These are phyloP conservation scores for Ips typographus DNA, from an alignment of 1,140 invertebrate species.

Conservation along the genomic window DNA sequence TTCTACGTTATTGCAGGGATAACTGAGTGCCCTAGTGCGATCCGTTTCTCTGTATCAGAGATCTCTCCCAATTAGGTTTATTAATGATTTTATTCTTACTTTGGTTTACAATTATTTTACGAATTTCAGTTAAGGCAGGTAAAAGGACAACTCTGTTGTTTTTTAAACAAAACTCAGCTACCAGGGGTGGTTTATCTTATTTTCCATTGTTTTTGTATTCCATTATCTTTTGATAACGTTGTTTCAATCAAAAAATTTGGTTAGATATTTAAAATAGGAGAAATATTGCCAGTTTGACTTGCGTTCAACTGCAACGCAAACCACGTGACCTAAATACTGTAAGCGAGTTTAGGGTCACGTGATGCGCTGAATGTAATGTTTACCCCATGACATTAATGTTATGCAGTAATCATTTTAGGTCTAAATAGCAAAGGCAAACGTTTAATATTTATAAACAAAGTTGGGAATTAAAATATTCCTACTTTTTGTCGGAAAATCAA, in stretches of 20 bases:
- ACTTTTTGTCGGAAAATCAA: too few species aligned
- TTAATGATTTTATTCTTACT: too few species aligned
- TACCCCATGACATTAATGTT: not conserved
- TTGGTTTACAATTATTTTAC: too few species aligned
- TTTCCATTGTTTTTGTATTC: not conserved
- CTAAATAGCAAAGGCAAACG: not conserved
- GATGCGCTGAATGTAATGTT: not conserved
- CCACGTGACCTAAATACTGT: not conserved
- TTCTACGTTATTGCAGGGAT: constrained; percentile 18
- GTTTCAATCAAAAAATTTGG: not conserved
- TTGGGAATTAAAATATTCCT: not conserved
- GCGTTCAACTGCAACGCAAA: not conserved
- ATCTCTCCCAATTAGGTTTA: constrained; percentile 6
- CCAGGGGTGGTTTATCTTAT: not conserved
- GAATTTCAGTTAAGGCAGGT: too few species aligned
- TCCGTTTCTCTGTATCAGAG: constrained; percentile 52
- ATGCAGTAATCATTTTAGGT: not conserved
- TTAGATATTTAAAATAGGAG: constrained; percentile 1
- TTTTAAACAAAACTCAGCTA: not conserved
- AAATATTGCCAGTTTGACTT: not conserved
- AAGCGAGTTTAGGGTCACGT: not conserved
- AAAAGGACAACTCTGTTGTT: too few species aligned
- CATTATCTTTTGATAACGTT: not conserved
- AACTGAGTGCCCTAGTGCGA: constrained; percentile 37
- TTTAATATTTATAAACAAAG: not conserved